These are phyloP conservation scores for Heliconius nattereri DNA, from an alignment of 1,140 invertebrate genomes.

Conservation along the genomic window DNA sequence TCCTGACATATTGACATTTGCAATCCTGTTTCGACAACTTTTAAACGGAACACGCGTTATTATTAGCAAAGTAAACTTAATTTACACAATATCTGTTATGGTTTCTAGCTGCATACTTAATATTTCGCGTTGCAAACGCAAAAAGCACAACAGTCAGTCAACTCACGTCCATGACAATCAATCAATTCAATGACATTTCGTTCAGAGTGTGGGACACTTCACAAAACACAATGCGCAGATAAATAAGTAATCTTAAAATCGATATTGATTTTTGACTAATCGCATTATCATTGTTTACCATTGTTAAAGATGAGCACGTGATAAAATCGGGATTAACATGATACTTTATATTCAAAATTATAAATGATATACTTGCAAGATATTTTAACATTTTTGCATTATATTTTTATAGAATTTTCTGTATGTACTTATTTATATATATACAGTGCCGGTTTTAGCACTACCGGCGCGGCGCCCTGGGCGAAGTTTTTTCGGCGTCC, in stretches of 20 bases:
- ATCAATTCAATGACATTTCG: constrained; percentile 48
- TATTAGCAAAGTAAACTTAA: constrained; percentile 44
- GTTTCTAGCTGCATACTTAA: constrained; percentile 65
- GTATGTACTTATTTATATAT: no score
- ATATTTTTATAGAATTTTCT: no score
- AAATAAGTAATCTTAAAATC: constrained; percentile 15
- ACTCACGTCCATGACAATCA: constrained; percentile 55
- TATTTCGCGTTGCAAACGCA: constrained; percentile 60
- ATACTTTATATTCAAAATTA: no score
- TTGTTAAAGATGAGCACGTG: neutral
- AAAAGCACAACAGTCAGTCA: constrained; percentile 65
- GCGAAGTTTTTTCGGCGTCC: no score
- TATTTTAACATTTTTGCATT: no score
- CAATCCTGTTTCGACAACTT: constrained; percentile 72
- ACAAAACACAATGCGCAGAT: constrained; percentile 14
- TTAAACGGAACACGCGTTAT: constrained; percentile 57
- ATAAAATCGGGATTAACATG: neutral
- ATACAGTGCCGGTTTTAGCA: no score
- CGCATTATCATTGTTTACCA: neutral
- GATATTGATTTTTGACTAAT: constrained; percentile 17
- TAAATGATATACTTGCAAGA: no score
- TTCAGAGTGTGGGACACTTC: constrained; percentile 14
- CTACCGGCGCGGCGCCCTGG: no score
- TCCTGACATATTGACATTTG: constrained; percentile 82
- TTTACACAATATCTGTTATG: constrained; percentile 50